A percentile compares a stretch with the other conserved stretches of the same genome.
These are phyloP conservation scores for Scarus forsteni DNA, from an alignment of 2,797 vertebrate species.

Conservation along the genomic window DNA sequence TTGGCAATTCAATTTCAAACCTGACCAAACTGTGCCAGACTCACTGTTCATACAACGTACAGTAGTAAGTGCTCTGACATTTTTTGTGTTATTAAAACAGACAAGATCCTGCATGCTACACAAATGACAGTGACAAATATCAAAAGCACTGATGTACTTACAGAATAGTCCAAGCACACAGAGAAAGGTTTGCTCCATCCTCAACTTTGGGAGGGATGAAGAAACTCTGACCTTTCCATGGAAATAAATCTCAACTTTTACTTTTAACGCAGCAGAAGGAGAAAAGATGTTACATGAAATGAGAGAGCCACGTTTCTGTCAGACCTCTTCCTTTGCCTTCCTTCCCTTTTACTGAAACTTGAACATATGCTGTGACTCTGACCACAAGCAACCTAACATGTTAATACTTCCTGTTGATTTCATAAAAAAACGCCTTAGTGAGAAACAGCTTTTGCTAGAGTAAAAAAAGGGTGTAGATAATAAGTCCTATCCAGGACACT, in stretches of 20 bases:
- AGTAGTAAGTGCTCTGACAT: too few relatives aligned
- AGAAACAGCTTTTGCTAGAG: background rate
- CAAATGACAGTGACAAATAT: background rate
- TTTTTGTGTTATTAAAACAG: too few relatives aligned
- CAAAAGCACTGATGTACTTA: constrained; percentile 15
- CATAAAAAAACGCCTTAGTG: background rate
- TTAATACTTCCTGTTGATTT: background rate
- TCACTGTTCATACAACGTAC: too few relatives aligned
- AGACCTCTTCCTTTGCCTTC: background rate
- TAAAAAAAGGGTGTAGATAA: too few relatives aligned
- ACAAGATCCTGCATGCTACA: too few relatives aligned
- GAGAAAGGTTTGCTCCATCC: constrained; percentile 11
- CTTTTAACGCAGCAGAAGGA: background rate
- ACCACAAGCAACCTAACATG: background rate
- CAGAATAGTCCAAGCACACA: constrained; percentile 22
- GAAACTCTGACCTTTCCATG: background rate
- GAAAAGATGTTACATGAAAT: background rate
- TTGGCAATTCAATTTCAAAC: background rate
- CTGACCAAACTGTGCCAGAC: too few relatives aligned
- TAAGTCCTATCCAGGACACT: background rate
- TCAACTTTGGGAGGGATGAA: background rate
- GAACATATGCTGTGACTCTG: fast-evolving
- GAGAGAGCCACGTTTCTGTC: background rate
- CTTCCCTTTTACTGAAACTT: background rate
- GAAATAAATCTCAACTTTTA: background rate